A percentile compares a stretch with the other conserved stretches of the same genome.
phyloP scores from a whole-genome alignment of 2,113 vertebrate species.

The Chrysemys picta region DNA sequence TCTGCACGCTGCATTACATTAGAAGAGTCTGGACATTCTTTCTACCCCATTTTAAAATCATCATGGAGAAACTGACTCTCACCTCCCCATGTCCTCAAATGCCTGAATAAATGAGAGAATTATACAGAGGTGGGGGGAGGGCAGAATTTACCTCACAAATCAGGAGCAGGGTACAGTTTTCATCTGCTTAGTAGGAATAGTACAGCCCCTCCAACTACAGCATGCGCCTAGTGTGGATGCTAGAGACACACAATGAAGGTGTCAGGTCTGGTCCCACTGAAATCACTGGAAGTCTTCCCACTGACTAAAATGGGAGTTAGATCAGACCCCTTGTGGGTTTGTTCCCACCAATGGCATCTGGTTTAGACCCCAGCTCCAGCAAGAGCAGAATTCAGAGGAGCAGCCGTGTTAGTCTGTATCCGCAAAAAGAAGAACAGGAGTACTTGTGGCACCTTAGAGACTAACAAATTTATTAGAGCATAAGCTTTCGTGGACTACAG shows the following conservation, averaged over 20 bases:
- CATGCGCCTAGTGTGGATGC: neutral
- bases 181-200: neutral
- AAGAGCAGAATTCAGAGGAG: neutral
- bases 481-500: too few species aligned
- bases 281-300: neutral
- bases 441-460: too few species aligned
- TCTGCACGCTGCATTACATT: neutral
- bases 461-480: too few species aligned
- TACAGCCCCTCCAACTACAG: too few species aligned
- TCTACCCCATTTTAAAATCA: neutral
- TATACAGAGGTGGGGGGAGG: rapidly evolving
- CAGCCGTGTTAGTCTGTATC: too few species aligned
- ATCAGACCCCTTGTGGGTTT: neutral
- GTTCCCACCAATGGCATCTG: neutral
- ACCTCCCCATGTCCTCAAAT: neutral
- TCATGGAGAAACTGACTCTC: neutral
- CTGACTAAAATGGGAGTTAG: neutral
- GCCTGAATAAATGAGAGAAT: neutral
- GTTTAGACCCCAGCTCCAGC: neutral
- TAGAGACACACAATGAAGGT: neutral
- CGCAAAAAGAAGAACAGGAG: too few species aligned
- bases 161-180: neutral
- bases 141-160: neutral
- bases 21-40: neutral
- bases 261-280: neutral